Evolutionary conservation across 2,113 vertebrate species (phyloP), one percentile per base, ranked within the genome.

Genomic region (Numida meleagris): DNA sequence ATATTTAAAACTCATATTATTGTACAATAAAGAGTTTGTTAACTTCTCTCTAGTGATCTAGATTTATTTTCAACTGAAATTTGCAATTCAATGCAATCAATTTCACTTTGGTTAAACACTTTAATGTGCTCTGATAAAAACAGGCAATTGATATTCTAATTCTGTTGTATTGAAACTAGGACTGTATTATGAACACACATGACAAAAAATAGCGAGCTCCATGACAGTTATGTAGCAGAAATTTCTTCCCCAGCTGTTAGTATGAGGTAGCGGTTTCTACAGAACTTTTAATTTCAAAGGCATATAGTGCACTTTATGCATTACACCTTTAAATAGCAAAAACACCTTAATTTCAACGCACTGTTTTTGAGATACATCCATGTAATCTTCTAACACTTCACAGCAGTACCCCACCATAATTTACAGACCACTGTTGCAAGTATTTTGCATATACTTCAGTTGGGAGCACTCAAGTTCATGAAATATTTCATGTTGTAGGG

Each of bases 71-170:
- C 80, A 83, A 42, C 57, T 57, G 73, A 91, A 95, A 97, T 97
- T 94, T 96, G 94, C 94, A 95, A 96, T 94, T 97, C 93, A 97
- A 94, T 95, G 91, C 93, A 94, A 96, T 96, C 94, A 95, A 76
- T 95, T 96, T 94, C 93, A 75, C 65, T 91, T 88, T 57, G 20
- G 93, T 94, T 95, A 97, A 96, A 96, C 93, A 95, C 43, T 90
- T 91, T 91, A 94, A 95, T 93, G 62, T 82, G 66, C 88, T 90
- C 57, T 94, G 94, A 93, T 93, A 91, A 86, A 94, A 95, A 81
- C 85, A 93, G 93, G 73, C 82, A 93, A 96, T 86, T 97, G 94
- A 82, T 95, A 94, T 94, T 95, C 79, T 95, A 95, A 94, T 93
- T 95, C 66, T 82, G 79, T 93, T 94, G 88, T 86, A 95, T 70